Evolutionary conservation across 2,888 invertebrate genomes (phyloP), one percentile per base, ranked within the genome.

Genomic region (Megamerina dolium): DNA sequence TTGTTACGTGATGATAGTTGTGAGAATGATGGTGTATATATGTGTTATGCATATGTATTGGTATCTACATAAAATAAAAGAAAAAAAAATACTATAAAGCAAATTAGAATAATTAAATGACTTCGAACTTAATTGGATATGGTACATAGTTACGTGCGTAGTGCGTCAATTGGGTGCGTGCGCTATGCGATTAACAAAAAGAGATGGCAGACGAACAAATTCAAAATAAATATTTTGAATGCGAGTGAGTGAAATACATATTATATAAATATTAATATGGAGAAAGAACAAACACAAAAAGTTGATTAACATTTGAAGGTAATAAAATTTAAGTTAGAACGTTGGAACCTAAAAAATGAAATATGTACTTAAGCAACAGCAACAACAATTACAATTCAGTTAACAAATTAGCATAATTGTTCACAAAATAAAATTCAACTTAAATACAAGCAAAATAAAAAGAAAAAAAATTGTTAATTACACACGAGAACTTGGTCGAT

Each of bases 351-450:
- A n/a, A n/a, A n/a, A n/a, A n/a, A n/a, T n/a, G n/a, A n/a, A n/a
- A n/a, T n/a, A n/a, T n/a, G n/a, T n/a, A n/a, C 23, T 23, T 10
- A 8, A 17, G 21, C 27, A 34, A 13, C 3, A 34, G 19, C 34
- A 3, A 8, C 34, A n/a, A 18, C 16, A 34, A 34, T 12, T 55
- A 53, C 56, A 57, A 61, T 61, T 46, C 49, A 44, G 37, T 63
- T 63, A 63, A 59, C 64, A 60, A 63, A 64, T 66, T 66, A 66
- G 59, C 64, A 66, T 64, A 64, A 64, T 64, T 64, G 64, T 64
- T 60, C 60, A 57, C 55, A 52, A 60, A 61, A 62, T 63, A 61
- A 62, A 65, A 62, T 56, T 60, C 59, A 60, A 60, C 62, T 61
- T 63, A 59, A 60, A 53, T 40, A 43, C 38, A 42, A 36, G 35